phyloP scores from a whole-genome alignment of 1,140 invertebrate species.

The Galleria mellonella region DNA sequence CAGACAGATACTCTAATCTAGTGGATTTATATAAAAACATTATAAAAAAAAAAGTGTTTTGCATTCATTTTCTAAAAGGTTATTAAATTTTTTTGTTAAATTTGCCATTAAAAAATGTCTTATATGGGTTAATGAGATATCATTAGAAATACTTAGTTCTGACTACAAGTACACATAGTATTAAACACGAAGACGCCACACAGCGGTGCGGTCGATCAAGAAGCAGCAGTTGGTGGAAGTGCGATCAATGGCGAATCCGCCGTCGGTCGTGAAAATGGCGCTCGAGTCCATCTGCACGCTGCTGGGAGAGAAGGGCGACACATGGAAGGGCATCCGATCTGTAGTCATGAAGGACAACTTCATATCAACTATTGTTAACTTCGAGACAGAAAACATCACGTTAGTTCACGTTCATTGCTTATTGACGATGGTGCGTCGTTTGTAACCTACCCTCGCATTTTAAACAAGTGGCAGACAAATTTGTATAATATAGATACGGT shows the following conservation, averaged over 20 bases:
- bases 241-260: constrained; percentile 95
- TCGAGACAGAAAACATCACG: constrained; percentile 95
- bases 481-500: no score
- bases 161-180: constrained; percentile 9
- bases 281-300: constrained; percentile 96
- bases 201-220: constrained; percentile 97
- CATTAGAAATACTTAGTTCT: no score
- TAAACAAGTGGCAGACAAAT: no score
- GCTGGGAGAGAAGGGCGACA: constrained; percentile 90
- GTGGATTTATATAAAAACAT: no score
- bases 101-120: no score
- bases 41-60: no score
- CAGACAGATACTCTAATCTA: no score
- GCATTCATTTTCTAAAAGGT: no score
- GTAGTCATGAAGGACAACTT: constrained; percentile 98
- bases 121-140: no score
- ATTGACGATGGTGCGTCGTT: constrained; percentile 21
- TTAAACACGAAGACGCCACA: constrained; percentile 34
- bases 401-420: constrained; percentile 71
- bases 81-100: no score
- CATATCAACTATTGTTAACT: constrained; percentile 98
- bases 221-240: constrained; percentile 97
- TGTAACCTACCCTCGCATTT: no score
- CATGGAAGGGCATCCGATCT: constrained; percentile 95
- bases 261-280: constrained; percentile 93